These are phyloP conservation scores for Chaetogeoica ovagalla DNA, from an alignment of 2,888 invertebrate species.

Conservation along the genomic window DNA sequence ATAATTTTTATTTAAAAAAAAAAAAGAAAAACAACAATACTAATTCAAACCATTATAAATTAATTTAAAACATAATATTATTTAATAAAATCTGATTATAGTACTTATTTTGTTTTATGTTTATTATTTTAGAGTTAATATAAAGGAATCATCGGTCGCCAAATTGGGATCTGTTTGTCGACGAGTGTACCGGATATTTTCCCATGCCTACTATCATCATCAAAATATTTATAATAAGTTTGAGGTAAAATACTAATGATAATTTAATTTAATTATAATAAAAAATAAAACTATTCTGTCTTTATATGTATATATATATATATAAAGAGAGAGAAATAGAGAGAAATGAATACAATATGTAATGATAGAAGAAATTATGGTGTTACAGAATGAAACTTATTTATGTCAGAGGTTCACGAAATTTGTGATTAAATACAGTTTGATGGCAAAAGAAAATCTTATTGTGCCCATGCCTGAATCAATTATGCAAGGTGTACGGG, in stretches of 20 bases:
- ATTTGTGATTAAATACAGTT: constrained; percentile 96
- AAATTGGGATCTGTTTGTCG: constrained; percentile 98
- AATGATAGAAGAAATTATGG: background rate
- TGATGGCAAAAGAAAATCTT: constrained; percentile 97
- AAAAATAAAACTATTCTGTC: constrained; percentile 37
- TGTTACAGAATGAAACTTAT: constrained; percentile 78
- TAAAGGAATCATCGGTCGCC: constrained; percentile 97
- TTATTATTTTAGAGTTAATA: constrained; percentile 79
- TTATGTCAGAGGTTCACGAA: constrained; percentile 94
- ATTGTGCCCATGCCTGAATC: constrained; percentile 94
- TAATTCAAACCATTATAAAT: background rate
- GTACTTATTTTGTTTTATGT: background rate
- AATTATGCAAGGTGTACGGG: constrained; percentile 44
- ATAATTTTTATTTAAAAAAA: background rate
- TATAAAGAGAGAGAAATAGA: too few relatives aligned
- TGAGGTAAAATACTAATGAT: constrained; percentile 65
- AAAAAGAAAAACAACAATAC: background rate
- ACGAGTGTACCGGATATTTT: constrained; percentile 98
- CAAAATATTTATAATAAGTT: constrained; percentile 95
- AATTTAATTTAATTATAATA: constrained; percentile 6
- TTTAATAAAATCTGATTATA: background rate
- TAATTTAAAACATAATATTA: background rate
- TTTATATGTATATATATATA: background rate
- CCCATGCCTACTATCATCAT: constrained; percentile 99
- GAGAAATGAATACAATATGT: background rate